Base-by-base conservation (phyloP, 35 echinoderm and acorn worm genomes). In the Ophioderma brevispina region DNA sequence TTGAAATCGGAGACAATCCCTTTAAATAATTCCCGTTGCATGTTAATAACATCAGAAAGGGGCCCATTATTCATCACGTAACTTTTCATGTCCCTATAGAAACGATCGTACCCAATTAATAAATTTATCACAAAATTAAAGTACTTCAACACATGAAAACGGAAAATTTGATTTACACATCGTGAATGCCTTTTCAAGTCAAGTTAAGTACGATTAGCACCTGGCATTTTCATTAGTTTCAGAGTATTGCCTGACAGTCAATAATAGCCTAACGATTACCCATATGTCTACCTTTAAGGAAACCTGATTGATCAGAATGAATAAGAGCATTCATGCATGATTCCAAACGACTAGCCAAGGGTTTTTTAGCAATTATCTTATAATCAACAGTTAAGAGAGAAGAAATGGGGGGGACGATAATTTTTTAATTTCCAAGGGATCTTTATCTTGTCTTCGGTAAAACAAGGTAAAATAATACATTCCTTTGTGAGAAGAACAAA, bases 361-460 rank as follows among this genome's bases (percentile, higher is more conserved):
- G n/a, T 28, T 15, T 59, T 18, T 85, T 64, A 14, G 81, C 81
- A 28, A 85, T 35, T 11, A 55, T 70, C 39, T n/a, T 85, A n/a
- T 85, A 85, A 39, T 85, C 83, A 11, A 70, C 55, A 32, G 83
- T 32, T 78, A 40, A 1, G 39, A 35, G 28, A 75, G 36, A 87
- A 87, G 77, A 52, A n/a, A n/a, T n/a, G n/a, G n/a, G n/a, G n/a
- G n/a, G 86, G 86, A 21, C 87, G 23, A 38, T 89, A 80, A 80
- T n/a, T 80, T 89, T 42, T n/a, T n/a, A 35, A 89, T 80, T 33
- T 35, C 50, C 33, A 50, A 40, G 25, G 40, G 78, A 49, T 89
- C 87, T 55, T 89, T 89, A 79, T 89, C 78, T 42, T 78, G n/a
- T n/a, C 43, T n/a, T n/a, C n/a, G n/a, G n/a, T n/a, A n/a, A n/a